Evolutionary conservation across 2,888 invertebrate species (phyloP).

Genomic region (Cosmia trapezina): DNA sequence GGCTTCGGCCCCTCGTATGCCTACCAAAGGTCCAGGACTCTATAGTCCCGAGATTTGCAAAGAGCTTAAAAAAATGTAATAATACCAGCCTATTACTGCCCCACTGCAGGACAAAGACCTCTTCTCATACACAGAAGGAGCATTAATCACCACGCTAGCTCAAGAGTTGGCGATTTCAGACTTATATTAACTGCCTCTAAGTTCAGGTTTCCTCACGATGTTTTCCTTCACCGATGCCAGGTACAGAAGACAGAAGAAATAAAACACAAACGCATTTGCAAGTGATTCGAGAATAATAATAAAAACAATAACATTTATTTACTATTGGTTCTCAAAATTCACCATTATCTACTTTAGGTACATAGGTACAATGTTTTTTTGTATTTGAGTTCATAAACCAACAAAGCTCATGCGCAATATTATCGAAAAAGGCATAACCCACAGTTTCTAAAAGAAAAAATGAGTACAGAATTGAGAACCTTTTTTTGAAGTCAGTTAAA

Average conservation of each 20-base stretch:
- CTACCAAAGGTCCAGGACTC: too few relatives aligned
- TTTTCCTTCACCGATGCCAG: too few relatives aligned
- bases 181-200: too few relatives aligned
- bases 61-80: too few relatives aligned
- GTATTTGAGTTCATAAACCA: constrained; percentile 84
- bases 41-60: too few relatives aligned
- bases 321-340: constrained; percentile 89
- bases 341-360: constrained; percentile 86
- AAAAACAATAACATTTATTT: constrained; percentile 90
- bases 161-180: too few relatives aligned
- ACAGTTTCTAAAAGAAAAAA: constrained; percentile 50
- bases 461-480: constrained; percentile 17
- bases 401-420: constrained; percentile 82
- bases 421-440: constrained; percentile 70
- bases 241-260: constrained; percentile 71
- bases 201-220: too few relatives aligned
- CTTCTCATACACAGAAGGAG: too few relatives aligned
- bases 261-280: constrained; percentile 85
- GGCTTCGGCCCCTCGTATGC: too few relatives aligned
- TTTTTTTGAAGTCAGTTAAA: constrained; percentile 11
- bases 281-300: constrained; percentile 90
- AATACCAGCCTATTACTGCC: too few relatives aligned
- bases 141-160: too few relatives aligned
- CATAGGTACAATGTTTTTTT: constrained; percentile 88
- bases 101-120: too few relatives aligned